Conservation (phyloP, 2,113 vertebrate species). For the Eira barbara region DNA sequence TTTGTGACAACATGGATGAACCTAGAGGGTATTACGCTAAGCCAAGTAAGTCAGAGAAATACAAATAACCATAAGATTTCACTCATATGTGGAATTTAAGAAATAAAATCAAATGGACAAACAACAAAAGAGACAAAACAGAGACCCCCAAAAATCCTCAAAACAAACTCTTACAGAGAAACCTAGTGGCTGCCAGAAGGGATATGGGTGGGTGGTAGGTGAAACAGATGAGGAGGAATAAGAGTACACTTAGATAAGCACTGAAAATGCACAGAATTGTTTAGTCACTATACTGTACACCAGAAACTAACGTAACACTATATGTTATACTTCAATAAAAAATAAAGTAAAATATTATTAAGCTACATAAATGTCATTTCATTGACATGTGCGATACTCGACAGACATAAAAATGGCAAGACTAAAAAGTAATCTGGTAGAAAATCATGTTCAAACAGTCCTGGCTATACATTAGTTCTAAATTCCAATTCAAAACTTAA, state of each 20-base stretch:
- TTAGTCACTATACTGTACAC: neutral
- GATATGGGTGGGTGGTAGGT: neutral
- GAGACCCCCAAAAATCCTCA: neutral
- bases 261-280: neutral
- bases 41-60: neutral
- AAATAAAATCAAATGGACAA: neutral
- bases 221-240: neutral
- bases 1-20: neutral
- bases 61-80: neutral
- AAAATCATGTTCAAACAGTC: constrained; percentile 12
- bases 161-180: neutral
- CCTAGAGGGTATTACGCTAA: neutral
- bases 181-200: neutral
- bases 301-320: neutral
- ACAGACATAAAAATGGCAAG: neutral
- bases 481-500: neutral
- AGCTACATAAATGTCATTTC: neutral
- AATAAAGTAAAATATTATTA: neutral
- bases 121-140: neutral
- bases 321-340: neutral
- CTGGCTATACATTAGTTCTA: neutral
- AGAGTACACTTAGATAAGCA: neutral
- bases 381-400: neutral
- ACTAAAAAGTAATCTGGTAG: neutral
- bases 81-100: neutral